Conservation (phyloP, 2,888 invertebrate species). For the Gymnocheta viridis region DNA sequence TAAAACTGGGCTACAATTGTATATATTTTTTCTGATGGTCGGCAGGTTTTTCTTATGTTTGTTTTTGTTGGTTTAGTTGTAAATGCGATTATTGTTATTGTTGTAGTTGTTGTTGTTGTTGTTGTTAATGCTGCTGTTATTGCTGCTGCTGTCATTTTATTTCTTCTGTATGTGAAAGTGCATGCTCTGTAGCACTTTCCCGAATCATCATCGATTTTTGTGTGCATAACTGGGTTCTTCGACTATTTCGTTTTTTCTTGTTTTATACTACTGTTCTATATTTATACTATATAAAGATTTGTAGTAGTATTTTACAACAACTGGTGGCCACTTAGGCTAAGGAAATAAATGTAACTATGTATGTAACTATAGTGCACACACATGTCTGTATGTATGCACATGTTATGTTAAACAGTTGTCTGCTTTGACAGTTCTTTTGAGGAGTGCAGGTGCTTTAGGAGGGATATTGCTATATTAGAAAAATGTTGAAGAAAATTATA, state of each 20-base stretch:
- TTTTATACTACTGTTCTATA: slow-evolving; percentile 35
- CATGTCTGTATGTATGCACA: not conserved
- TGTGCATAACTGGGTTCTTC: slow-evolving; percentile 28
- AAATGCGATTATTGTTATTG: slow-evolving; percentile 9
- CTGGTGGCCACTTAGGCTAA: slow-evolving; percentile 13
- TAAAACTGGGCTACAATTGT: slow-evolving; percentile 30
- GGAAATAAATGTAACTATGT: not conserved
- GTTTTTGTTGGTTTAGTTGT: slow-evolving; percentile 18
- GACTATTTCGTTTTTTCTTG: not conserved
- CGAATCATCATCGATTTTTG: slow-evolving; percentile 67
- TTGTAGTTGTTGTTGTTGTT: not conserved
- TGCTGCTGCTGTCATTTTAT: slow-evolving; percentile 7
- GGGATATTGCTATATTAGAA: not conserved
- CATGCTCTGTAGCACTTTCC: slow-evolving; percentile 69
- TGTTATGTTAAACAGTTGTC: slow-evolving; percentile 18
- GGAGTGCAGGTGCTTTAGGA: not conserved
- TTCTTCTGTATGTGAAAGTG: slow-evolving; percentile 49
- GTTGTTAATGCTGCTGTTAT: not conserved
- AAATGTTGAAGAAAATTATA: not conserved
- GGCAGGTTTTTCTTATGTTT: slow-evolving; percentile 13
- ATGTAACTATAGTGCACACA: not conserved
- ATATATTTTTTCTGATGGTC: slow-evolving; percentile 3
- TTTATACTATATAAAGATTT: not conserved
- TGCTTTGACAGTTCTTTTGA: not conserved
- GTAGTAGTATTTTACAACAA: slow-evolving; percentile 22